A percentile compares a stretch with the other conserved stretches of the same genome.
Conservation (phyloP, 30 jellyfish, hydroid and myxozoan species). For the Sanderia malayensis region DNA sequence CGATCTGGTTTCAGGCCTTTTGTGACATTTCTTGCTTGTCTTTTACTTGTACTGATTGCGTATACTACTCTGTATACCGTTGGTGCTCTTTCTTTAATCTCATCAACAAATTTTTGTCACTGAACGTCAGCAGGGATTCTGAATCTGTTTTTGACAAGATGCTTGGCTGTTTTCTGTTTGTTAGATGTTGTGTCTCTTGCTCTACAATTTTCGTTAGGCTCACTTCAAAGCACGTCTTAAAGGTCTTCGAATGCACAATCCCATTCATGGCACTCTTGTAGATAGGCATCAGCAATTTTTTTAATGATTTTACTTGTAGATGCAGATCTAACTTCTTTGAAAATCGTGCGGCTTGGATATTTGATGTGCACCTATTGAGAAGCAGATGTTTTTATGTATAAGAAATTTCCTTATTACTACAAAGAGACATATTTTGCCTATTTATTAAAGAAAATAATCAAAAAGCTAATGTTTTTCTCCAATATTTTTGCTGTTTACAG, state of each 20-base stretch:
- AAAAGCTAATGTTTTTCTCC: background rate
- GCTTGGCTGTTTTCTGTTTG: constrained; percentile 18
- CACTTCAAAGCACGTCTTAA: constrained; percentile 14
- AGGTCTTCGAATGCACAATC: background rate
- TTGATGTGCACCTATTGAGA: constrained; percentile 26
- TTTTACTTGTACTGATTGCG: constrained; percentile 6
- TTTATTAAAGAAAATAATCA: background rate
- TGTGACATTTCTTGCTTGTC: constrained; percentile 27
- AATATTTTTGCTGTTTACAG: background rate
- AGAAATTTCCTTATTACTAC: background rate
- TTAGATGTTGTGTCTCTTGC: constrained; percentile 24
- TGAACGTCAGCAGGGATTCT: constrained; percentile 21
- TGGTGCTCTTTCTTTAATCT: constrained; percentile 20
- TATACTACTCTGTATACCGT: constrained; percentile 5
- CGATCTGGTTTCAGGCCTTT: constrained; percentile 27
- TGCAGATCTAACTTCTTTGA: constrained; percentile 15
- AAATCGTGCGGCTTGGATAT: constrained; percentile 16
- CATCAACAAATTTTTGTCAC: constrained; percentile 18
- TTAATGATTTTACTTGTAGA: constrained; percentile 9
- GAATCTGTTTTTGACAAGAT: constrained; percentile 21
- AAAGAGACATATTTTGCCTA: background rate
- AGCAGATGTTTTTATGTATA: constrained; percentile 4
- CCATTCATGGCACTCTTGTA: background rate
- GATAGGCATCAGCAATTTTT: constrained; percentile 3
- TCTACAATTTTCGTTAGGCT: constrained; percentile 16